Evolutionary conservation across 2,797 vertebrate genomes (phyloP), one percentile per base, ranked within the genome.

Genomic region (Pseudomugil tenellus): DNA sequence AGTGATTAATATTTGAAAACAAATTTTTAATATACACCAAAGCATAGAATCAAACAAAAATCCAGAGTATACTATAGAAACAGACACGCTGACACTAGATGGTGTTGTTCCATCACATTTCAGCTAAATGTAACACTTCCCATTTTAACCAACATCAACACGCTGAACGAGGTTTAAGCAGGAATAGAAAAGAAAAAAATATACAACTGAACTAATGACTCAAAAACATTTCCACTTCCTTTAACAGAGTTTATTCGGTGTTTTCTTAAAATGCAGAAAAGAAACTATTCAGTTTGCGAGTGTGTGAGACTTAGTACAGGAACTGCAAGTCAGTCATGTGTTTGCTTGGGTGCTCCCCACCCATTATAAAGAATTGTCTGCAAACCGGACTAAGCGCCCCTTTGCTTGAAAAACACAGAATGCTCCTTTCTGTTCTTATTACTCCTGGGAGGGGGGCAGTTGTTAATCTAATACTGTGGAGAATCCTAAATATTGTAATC

Each of bases 291-390:
- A 7, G 21, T 39, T 6, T 37, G 34, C 4, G 55, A 16, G 12
- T 26, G 37, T 10, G n/a, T 19, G 19, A 46, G 41, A 6, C 25
- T 67, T 12, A 1, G 1, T 58, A 32, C 8, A 25, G 58, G 26
- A 37, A 54, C 8, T 63, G 28, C 6, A 17, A 21, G 39, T 59
- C 17, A 2, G 56, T 56, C 0, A 3, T 57, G 51, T 74, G 70
- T 85, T 79, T 82, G 58, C 59, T 43, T 14, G 17, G 3, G 31
- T 31, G 54, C 59, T 43, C 74, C 76, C 74, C 80, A 73, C 76
- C 83, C 75, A 56, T 37, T 6, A 10, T 12, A n/a, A 35, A 64
- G 57, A 3, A 49, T 17, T 74, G 35, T 65, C 55, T 63, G 11
- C 9, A 59, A 0, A 70, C 69, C 67, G 70, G 79, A 57, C 61